Percentiles rank a stretch among this genome's conserved stretches.
These are phyloP conservation scores for Mionectes olivaceus DNA, from an alignment of 2,797 vertebrate genomes.

Conservation along the genomic window DNA sequence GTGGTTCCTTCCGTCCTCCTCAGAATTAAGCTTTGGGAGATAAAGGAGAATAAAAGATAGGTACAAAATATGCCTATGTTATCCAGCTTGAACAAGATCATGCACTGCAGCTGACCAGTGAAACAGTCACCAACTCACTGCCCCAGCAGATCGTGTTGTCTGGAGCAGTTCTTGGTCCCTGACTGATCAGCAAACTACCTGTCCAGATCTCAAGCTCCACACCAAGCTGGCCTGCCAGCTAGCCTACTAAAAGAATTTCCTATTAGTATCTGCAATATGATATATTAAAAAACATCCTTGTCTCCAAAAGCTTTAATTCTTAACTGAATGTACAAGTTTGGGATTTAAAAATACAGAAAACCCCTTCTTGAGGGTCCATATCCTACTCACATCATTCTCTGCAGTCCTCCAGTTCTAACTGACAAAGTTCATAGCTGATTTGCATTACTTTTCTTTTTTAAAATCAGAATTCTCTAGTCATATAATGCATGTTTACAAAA, in stretches of 20 bases:
- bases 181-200: background rate
- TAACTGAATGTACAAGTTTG: fast-evolving
- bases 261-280: background rate
- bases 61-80: fast-evolving
- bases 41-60: background rate
- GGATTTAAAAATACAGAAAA: background rate
- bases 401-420: background rate
- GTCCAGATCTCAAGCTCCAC: background rate
- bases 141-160: fast-evolving
- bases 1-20: background rate
- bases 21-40: background rate
- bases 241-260: background rate
- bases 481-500: background rate
- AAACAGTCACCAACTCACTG: background rate
- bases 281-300: background rate
- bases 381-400: background rate
- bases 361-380: background rate
- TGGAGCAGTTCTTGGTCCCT: background rate
- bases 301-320: background rate
- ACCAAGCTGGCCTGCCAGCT: background rate
- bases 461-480: background rate
- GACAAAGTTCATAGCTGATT: background rate
- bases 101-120: background rate
- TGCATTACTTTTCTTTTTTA: background rate
- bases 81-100: background rate